Conservation (phyloP, 1,140 invertebrate genomes). For the Campoletis sonorensis region DNA sequence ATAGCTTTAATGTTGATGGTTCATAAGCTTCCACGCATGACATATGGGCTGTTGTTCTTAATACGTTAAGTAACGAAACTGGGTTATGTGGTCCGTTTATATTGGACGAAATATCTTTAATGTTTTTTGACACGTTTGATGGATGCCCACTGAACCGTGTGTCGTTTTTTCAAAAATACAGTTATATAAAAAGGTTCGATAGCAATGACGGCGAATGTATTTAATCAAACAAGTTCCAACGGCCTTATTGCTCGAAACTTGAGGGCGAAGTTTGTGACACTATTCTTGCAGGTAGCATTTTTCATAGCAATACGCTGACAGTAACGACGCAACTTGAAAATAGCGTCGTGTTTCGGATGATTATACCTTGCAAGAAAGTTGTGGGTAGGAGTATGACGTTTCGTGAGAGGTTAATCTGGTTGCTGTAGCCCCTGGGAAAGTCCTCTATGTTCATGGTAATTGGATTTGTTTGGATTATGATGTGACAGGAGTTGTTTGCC, state of each 20-base stretch:
- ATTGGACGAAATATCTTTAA: no score
- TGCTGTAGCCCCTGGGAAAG: background rate
- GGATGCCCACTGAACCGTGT: no score
- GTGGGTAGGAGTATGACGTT: background rate
- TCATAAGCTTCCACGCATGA: background rate
- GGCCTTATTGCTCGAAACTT: background rate
- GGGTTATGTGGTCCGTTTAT: no score
- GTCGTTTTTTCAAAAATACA: no score
- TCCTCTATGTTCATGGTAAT: slow-evolving; percentile 1
- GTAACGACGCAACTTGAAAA: slow-evolving; percentile 3
- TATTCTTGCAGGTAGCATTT: background rate
- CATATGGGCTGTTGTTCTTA: background rate
- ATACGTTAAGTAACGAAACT: background rate
- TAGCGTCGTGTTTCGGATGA: background rate
- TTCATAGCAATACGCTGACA: background rate
- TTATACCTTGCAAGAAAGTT: background rate
- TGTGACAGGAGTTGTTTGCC: background rate
- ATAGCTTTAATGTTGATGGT: background rate
- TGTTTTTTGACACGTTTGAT: no score
- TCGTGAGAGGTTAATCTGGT: background rate
- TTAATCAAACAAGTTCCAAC: background rate
- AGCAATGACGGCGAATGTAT: no score
- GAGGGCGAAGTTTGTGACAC: background rate
- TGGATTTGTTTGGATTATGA: slow-evolving; percentile 10
- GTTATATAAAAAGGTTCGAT: no score